These are phyloP conservation scores for Latheticus oryzae DNA, from an alignment of 2,888 invertebrate genomes.

Conservation along the genomic window DNA sequence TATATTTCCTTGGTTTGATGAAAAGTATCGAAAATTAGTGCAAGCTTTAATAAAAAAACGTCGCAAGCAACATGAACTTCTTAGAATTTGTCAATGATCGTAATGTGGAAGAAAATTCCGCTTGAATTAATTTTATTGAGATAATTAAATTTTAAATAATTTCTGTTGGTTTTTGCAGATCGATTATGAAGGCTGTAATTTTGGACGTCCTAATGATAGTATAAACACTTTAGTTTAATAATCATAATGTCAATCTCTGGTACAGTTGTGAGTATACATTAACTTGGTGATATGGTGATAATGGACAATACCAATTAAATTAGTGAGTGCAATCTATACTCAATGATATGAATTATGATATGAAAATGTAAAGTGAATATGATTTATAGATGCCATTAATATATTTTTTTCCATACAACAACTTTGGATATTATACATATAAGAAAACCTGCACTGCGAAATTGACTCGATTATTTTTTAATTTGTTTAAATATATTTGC, in stretches of 20 bases:
- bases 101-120: too few species aligned
- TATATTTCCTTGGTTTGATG: too few species aligned
- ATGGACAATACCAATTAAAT: background rate
- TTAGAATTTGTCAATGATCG: too few species aligned
- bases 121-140: too few species aligned
- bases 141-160: too few species aligned
- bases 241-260: slow-evolving; percentile 44
- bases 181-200: too few species aligned
- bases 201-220: slow-evolving; percentile 39
- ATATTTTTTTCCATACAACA: slow-evolving; percentile 4
- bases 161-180: too few species aligned
- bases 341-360: slow-evolving; percentile 28
- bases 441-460: slow-evolving; percentile 35
- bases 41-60: too few species aligned
- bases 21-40: too few species aligned
- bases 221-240: slow-evolving; percentile 33
- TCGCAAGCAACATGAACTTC: too few species aligned
- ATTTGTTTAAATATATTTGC: too few species aligned
- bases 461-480: slow-evolving; percentile 43
- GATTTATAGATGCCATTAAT: slow-evolving; percentile 1
- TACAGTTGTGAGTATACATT: slow-evolving; percentile 9
- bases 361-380: slow-evolving; percentile 24
- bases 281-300: slow-evolving; percentile 16
- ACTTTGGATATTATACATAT: slow-evolving; percentile 8
- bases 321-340: slow-evolving; percentile 14